A percentile compares a stretch with the other conserved stretches of the same genome.
Conservation (phyloP, 2,888 invertebrate genomes). For the Lasius platythorax region DNA sequence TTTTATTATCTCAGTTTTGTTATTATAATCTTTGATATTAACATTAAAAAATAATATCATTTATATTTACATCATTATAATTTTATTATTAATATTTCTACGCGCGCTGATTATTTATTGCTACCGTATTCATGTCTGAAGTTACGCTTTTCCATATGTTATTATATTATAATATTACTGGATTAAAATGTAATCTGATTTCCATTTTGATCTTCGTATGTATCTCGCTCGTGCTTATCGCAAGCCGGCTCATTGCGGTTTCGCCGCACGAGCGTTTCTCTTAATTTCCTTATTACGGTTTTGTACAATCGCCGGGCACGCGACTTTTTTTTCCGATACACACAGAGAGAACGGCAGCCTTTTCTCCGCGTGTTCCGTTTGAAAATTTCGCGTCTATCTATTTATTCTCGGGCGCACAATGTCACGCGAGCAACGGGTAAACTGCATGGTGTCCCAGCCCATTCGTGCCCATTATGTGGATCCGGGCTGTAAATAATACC, state of each 20-base stretch:
- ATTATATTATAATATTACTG: not conserved
- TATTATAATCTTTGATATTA: not conserved
- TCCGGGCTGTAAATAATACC: constrained; percentile 67
- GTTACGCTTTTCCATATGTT: not conserved
- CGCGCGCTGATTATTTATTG: not conserved
- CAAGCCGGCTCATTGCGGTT: not conserved
- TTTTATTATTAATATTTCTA: not conserved
- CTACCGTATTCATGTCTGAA: not conserved
- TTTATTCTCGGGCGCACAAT: constrained; percentile 48
- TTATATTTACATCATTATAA: not conserved
- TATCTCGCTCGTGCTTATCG: not conserved
- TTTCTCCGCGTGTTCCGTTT: constrained; percentile 33
- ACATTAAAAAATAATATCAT: not conserved
- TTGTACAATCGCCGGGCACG: not conserved
- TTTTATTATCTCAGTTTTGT: not conserved
- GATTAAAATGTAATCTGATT: not conserved
- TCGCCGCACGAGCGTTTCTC: not conserved
- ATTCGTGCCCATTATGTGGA: constrained; percentile 60
- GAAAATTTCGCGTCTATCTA: constrained; percentile 35
- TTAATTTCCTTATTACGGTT: constrained; percentile 5
- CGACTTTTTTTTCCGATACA: not conserved
- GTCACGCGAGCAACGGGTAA: constrained; percentile 51
- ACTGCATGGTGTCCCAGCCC: constrained; percentile 40
- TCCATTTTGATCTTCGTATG: not conserved
- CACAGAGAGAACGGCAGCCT: not conserved